Percentiles rank a stretch among this genome's conserved stretches.
Evolutionary conservation across 2,888 invertebrate genomes (phyloP).

Genomic region (Balanococcus diminutus): DNA sequence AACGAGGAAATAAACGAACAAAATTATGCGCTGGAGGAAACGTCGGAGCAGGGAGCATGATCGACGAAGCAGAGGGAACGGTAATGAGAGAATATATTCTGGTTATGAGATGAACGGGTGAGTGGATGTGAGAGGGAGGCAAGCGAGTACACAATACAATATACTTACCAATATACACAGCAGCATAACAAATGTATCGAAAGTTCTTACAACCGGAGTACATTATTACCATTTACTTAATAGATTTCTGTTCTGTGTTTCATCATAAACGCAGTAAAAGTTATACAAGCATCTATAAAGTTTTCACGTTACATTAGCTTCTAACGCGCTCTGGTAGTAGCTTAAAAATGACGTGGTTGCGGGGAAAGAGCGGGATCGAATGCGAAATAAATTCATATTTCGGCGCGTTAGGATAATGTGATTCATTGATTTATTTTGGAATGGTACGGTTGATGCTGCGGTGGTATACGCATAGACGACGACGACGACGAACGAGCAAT

Average conservation of each 20-base stretch:
- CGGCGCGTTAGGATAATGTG: not conserved
- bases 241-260: not conserved
- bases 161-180: not conserved
- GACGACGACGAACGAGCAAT: not conserved
- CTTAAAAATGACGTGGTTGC: not conserved
- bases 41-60: not conserved
- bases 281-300: slow-evolving; percentile 22
- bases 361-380: not conserved
- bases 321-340: not conserved
- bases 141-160: not conserved
- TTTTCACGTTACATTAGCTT: slow-evolving; percentile 48
- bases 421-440: not conserved
- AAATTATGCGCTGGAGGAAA: not conserved
- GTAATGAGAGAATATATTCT: slow-evolving; percentile 1
- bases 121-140: not conserved
- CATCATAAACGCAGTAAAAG: not conserved
- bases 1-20: slow-evolving; percentile 5
- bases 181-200: not conserved
- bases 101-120: not conserved
- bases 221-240: not conserved
- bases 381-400: slow-evolving; percentile 18
- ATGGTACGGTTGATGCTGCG: not conserved
- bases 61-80: not conserved
- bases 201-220: not conserved
- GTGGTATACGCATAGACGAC: too few species aligned